Conservation (phyloP, 2,113 vertebrate species). For the Vicugna pacos region DNA sequence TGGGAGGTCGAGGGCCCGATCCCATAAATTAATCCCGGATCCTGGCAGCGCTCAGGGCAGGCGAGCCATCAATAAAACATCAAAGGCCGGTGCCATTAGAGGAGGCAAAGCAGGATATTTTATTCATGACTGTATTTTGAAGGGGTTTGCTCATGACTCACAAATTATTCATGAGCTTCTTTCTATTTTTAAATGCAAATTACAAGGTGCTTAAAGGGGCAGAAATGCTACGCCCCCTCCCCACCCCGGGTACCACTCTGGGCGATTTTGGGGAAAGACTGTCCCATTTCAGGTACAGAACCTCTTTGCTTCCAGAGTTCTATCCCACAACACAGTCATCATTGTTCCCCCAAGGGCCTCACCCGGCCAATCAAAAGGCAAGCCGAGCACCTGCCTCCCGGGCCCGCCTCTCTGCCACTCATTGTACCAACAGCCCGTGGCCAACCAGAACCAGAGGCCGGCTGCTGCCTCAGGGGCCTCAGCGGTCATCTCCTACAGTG, state of each 20-base stretch:
- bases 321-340: neutral
- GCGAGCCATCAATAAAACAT: constrained; percentile 75
- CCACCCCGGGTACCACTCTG: neutral
- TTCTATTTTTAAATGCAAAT: constrained; percentile 82
- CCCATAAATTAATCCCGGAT: neutral
- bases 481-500: neutral
- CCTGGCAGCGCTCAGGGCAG: neutral
- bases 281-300: neutral
- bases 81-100: constrained; percentile 60
- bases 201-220: constrained; percentile 67
- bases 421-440: neutral
- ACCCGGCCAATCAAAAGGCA: neutral
- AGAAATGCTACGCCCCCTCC: neutral
- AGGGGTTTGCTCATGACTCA: constrained; percentile 77
- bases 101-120: constrained; percentile 59
- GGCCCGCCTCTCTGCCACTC: neutral
- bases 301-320: neutral
- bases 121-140: constrained; percentile 79
- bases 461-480: neutral
- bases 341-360: too few species aligned
- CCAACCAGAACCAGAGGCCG: neutral
- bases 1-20: neutral
- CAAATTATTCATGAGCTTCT: constrained; percentile 77
- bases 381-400: neutral
- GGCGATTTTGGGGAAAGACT: constrained; percentile 45